Evolutionary conservation across 2,113 vertebrate genomes (phyloP), one percentile per base, ranked within the genome.

Genomic region (Cricetomys ansorgei): DNA sequence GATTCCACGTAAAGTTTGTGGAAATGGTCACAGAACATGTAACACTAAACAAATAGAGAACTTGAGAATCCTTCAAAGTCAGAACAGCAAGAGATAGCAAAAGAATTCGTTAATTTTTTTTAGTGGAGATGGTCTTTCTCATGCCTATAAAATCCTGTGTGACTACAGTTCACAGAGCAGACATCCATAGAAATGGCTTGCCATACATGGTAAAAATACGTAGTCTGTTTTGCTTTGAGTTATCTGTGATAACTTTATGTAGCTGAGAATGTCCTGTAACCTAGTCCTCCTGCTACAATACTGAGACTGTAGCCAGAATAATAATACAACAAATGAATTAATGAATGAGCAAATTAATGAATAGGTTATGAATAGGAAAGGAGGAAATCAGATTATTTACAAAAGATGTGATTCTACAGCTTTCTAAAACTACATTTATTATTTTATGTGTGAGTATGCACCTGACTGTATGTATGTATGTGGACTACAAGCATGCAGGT

Each of bases 71-170:
- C 8, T 13, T 1, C 0, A 1, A 17, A n/a, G 21, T 48, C 40
- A 55, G 67, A 73, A 45, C 15, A 15, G 67, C 73, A 88, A 27
- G 40, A 75, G 55, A 37, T 25, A 19, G n/a, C n/a, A 87, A 27
- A 85, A 37, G 13, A 84, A 29, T n/a, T 85, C 37, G 7, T 48
- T 85, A 65, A 29, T 34, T 65, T 64, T 67, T 43, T 62, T 83
- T n/a, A 62, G 16, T 77, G 25, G 31, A 17, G 27, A 43, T n/a
- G n/a, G 11, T 76, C 45, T 94, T 88, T 91, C 87, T 81, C 59
- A 16, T 16, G 37, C n/a, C 37, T 23, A 7, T 77, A 13, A 55
- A 53, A 34, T 67, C 43, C 50, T 21, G 0, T 19, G 0, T 0
- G 37, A 34, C 43, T 5, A 0, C 3, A 45, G 27, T 75, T 43